Evolutionary conservation across 2,888 invertebrate genomes (phyloP).

Genomic region (Mesorhabditis sp.): DNA sequence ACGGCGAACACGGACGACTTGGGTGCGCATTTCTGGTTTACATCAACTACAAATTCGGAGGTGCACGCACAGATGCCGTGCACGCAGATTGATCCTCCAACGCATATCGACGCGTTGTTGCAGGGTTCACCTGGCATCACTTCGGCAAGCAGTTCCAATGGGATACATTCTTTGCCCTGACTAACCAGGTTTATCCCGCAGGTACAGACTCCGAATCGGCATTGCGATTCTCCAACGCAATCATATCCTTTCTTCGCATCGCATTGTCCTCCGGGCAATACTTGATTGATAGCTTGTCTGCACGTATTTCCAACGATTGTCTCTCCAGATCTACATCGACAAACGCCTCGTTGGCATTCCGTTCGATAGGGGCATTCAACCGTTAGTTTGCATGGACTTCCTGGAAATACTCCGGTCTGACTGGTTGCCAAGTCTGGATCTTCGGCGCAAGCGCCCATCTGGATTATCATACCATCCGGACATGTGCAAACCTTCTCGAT

Average conservation of each 20-base stretch:
- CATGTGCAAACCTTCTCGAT: slow-evolving; percentile 34
- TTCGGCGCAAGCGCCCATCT: slow-evolving; percentile 10
- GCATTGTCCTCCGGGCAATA: slow-evolving; percentile 43
- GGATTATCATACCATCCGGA: slow-evolving; percentile 22
- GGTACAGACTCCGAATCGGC: slow-evolving; percentile 42
- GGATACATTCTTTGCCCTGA: slow-evolving; percentile 44
- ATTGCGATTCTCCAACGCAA: slow-evolving; percentile 45
- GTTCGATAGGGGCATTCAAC: slow-evolving; percentile 49
- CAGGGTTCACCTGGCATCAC: slow-evolving; percentile 46
- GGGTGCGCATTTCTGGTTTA: slow-evolving; percentile 42
- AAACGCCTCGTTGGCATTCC: slow-evolving; percentile 51
- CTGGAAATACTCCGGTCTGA: slow-evolving; percentile 21
- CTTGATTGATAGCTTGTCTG: slow-evolving; percentile 41
- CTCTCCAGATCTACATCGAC: slow-evolving; percentile 49
- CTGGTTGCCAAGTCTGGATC: slow-evolving; percentile 7
- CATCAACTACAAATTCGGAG: slow-evolving; percentile 33
- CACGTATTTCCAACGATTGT: slow-evolving; percentile 49
- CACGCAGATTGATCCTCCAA: slow-evolving; percentile 31
- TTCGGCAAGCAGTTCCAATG: slow-evolving; percentile 24
- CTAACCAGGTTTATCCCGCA: slow-evolving; percentile 43
- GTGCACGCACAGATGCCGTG: slow-evolving; percentile 44
- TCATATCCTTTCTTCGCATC: slow-evolving; percentile 50
- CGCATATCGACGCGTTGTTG: slow-evolving; percentile 33
- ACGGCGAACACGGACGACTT: slow-evolving; percentile 26
- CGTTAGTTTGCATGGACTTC: slow-evolving; percentile 38